Evolutionary conservation across 2,113 vertebrate species (phyloP), one percentile per base, ranked within the genome.

Genomic region (Naja naja): DNA sequence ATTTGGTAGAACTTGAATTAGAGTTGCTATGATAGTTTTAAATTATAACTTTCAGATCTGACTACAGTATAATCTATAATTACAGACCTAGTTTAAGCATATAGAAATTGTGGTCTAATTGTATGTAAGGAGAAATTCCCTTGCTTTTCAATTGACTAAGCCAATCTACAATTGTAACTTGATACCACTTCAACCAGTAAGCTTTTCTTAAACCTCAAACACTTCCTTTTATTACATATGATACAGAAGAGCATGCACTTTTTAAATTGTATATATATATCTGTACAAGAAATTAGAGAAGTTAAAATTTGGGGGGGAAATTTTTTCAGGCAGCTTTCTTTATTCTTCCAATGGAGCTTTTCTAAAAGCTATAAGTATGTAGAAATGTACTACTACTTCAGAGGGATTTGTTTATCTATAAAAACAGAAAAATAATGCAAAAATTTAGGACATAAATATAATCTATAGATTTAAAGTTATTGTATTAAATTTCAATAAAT

Each of bases 1-100:
- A 94, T 95, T 95, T 95, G 94, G 90, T 93, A 88, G 93, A 95
- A 94, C 91, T 52, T 90, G 88, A 96, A 94, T 89, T 95, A 93
- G 64, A 94, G 93, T 91, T 91, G 60, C 95, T 93, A 89, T 1
- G 89, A 94, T 54, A 89, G 55, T 93, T 92, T 88, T 92, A 88
- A 96, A 95, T 90, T 47, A 93, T 87, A 95, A 91, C 90, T 94
- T 95, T 86, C 89, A 93, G 60, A 74, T 88, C 95, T 81, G 94
- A 85, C 87, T 91, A 39, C 74, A 87, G 81, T 90, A n/a, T 94
- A 94, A 90, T 93, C 94, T 95, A 89, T 93, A 95, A 91, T 96
- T 95, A 96, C 92, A 95, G 93, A 89, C 92, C 94, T 92, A 94
- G 94, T 85, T 91, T 94, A 91, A 92, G 30, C 34, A 11, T 45